Base-by-base conservation (phyloP, 2,888 invertebrate genomes). In the Abrostola triplasia region DNA sequence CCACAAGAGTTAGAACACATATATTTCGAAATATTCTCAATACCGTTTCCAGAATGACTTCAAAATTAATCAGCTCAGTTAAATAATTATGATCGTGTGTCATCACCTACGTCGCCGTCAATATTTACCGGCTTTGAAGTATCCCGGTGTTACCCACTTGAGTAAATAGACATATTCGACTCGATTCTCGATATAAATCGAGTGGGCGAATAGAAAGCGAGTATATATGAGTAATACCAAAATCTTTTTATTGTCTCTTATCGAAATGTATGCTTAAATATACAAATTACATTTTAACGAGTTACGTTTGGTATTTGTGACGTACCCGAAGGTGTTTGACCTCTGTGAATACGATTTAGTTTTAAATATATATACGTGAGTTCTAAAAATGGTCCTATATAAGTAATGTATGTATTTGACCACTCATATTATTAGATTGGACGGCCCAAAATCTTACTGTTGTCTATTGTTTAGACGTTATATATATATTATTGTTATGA, bases 41-140 rank as follows among this genome's bases (percentile, higher is more conserved):
- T 42, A 56, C 53, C 11, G 40, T 47, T 67, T 61, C 49, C 65
- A 52, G 50, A 60, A 64, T 60, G 52, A 75, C 75, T 76, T 70
- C 64, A 64, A 70, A 69, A 79, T 69, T n/a, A 69, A 61, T 70
- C 66, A 51, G 55, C 50, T 64, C 59, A 48, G 53, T 64, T 68
- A 57, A 67, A 56, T 70, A 68, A 81, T 81, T 72, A 76, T 57
- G 63, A 61, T 48, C 66, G 57, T 77, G 62, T 79, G 80, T 80
- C 81, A 66, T 72, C 80, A 64, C 66, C 48, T 42, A 24, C 63
- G 67, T 52, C 59, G 54, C 47, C 41, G 67, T 71, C 73, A 77
- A 79, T 81, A 81, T 80, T 80, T 59, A 77, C 51, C 65, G 37
- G 64, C 80, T 80, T 80, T 80, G 80, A 80, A 79, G 81, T 79